Conservation (phyloP, 35 echinoderm and acorn worm genomes). For the Eucidaris tribuloides region DNA sequence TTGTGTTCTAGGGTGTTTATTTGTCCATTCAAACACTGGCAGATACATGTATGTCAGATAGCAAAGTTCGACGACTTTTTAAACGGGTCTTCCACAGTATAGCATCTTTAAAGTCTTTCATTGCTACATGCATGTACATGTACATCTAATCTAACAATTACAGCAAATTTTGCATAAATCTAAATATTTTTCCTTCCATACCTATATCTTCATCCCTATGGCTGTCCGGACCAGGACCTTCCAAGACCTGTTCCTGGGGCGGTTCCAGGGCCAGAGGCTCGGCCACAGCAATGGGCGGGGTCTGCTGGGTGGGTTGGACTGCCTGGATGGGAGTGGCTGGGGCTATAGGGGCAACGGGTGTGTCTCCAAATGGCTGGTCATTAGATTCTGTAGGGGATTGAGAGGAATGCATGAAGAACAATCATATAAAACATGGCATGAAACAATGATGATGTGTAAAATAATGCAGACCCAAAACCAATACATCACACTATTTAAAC, state of each 20-base stretch:
- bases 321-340: slow-evolving; percentile 80
- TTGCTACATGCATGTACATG: too few species aligned
- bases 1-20: too few species aligned
- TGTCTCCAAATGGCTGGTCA: slow-evolving; percentile 21
- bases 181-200: not conserved
- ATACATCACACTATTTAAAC: too few species aligned
- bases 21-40: too few species aligned
- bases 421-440: not conserved
- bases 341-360: slow-evolving; percentile 43
- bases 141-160: too few species aligned
- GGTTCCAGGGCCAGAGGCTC: not conserved
- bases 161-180: too few species aligned
- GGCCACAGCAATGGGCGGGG: slow-evolving; percentile 39
- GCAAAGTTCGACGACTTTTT: too few species aligned
- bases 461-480: too few species aligned
- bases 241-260: not conserved
- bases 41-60: too few species aligned
- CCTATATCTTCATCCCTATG: slow-evolving; percentile 10
- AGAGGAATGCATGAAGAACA: not conserved
- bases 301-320: slow-evolving; percentile 85
- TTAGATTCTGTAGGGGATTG: slow-evolving; percentile 6
- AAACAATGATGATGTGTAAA: too few species aligned
- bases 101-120: too few species aligned
- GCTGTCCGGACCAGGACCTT: not conserved
- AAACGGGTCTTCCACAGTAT: too few species aligned